Percentiles rank a stretch among this genome's conserved stretches.
Conservation (phyloP, 2,797 vertebrate genomes). For the Delichon dasypus region DNA sequence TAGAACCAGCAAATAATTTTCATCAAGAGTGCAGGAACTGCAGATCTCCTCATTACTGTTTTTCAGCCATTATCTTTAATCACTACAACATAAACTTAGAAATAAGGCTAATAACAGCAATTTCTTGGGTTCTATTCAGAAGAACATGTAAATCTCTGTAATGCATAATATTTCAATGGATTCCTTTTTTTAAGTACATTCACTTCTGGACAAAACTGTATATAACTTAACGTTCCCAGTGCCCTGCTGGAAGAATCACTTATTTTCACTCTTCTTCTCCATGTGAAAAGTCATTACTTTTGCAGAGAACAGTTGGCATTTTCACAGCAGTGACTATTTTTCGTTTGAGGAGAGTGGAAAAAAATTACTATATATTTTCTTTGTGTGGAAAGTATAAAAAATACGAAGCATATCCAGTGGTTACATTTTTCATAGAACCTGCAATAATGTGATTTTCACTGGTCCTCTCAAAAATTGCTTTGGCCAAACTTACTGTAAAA, state of each 20-base stretch:
- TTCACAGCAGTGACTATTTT: slow-evolving; percentile 54
- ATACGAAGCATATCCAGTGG: not conserved
- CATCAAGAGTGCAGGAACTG: not conserved
- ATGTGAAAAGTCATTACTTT: slow-evolving; percentile 48
- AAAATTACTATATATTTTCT: slow-evolving; percentile 30
- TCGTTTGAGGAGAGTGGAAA: slow-evolving; percentile 9
- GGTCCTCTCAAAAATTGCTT: slow-evolving; percentile 22
- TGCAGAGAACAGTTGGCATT: slow-evolving; percentile 23
- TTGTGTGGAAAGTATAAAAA: slow-evolving; percentile 35
- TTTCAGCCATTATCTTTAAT: not conserved
- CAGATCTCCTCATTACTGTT: not conserved
- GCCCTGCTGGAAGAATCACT: slow-evolving; percentile 8
- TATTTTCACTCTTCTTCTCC: slow-evolving; percentile 37
- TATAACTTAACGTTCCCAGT: not conserved
- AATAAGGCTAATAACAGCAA: not conserved
- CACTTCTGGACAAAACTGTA: not conserved
- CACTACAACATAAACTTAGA: not conserved
- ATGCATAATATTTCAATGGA: not conserved
- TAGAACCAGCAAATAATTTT: not conserved
- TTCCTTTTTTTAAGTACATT: not conserved
- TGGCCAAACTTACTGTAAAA: not conserved
- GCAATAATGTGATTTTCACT: slow-evolving; percentile 35
- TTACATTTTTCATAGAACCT: slow-evolving; percentile 39
- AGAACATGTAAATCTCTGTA: not conserved
- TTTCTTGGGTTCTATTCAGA: not conserved